Conservation (phyloP, 2,888 invertebrate genomes). For the Diploptera punctata region DNA sequence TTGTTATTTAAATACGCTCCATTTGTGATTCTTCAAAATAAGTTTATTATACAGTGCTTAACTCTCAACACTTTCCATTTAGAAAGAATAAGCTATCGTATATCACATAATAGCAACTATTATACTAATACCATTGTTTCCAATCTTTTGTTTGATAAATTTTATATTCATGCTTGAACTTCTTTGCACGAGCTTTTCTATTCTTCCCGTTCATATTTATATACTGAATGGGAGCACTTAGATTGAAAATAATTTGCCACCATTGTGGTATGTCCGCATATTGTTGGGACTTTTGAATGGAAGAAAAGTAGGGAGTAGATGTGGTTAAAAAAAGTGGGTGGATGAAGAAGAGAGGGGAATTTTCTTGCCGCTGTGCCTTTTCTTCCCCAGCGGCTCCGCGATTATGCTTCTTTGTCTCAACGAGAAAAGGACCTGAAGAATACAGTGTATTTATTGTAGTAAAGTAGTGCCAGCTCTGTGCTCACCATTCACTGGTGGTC, state of each 20-base stretch:
- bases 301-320: not conserved
- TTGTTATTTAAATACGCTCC: not conserved
- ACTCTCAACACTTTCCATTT: not conserved
- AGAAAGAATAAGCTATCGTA: not conserved
- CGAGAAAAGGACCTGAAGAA: slow-evolving; percentile 36
- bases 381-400: slow-evolving; percentile 31
- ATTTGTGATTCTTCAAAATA: not conserved
- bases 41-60: not conserved
- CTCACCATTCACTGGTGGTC: slow-evolving; percentile 17
- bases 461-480: slow-evolving; percentile 15
- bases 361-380: slow-evolving; percentile 39
- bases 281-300: slow-evolving; percentile 33
- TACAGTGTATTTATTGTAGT: slow-evolving; percentile 41
- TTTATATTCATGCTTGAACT: slow-evolving; percentile 25
- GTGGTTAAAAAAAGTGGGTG: not conserved
- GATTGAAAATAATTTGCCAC: slow-evolving; percentile 40
- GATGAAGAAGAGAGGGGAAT: slow-evolving; percentile 5
- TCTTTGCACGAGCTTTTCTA: slow-evolving; percentile 4
- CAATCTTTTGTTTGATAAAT: slow-evolving; percentile 23
- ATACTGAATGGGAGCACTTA: slow-evolving; percentile 33
- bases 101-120: not conserved
- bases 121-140: not conserved
- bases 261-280: slow-evolving; percentile 29
- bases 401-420: slow-evolving; percentile 39
- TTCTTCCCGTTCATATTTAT: slow-evolving; percentile 27